Conservation (phyloP, 2,888 invertebrate genomes). For the Nebria brevicollis region DNA sequence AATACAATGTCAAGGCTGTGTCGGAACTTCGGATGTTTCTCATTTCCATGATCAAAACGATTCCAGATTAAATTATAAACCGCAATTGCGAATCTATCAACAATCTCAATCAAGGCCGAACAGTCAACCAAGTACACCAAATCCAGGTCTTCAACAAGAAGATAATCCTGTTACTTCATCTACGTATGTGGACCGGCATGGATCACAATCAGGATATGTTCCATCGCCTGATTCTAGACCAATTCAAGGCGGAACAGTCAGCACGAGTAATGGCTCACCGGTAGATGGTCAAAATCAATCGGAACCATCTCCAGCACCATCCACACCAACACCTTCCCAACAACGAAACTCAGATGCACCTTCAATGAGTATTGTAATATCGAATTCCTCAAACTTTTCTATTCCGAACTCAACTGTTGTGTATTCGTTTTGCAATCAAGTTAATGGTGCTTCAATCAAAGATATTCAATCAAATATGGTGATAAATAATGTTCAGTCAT, state of each 20-base stretch:
- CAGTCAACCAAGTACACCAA: conserved; percentile 66
- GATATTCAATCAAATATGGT: conserved; percentile 3
- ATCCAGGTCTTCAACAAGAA: conserved; percentile 67
- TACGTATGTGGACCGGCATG: conserved; percentile 70
- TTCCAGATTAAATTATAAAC: conserved; percentile 34
- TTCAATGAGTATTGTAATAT: conserved; percentile 61
- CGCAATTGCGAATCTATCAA: conserved; percentile 44
- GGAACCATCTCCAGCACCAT: conserved; percentile 71
- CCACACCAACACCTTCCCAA: conserved; percentile 65
- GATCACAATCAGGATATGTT: conserved; percentile 56
- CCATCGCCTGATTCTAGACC: conserved; percentile 74
- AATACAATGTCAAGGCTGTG: conserved; percentile 69
- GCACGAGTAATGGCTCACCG: conserved; percentile 83
- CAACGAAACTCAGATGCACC: conserved; percentile 64
- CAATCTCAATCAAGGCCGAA: conserved; percentile 62
- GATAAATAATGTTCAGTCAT: conserved; percentile 52
- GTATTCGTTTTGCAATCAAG: conserved; percentile 36
- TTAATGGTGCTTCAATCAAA: not conserved
- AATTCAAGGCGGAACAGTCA: conserved; percentile 85
- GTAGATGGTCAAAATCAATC: conserved; percentile 66
- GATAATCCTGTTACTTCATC: conserved; percentile 77
- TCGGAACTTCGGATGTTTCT: conserved; percentile 61
- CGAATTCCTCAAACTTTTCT: conserved; percentile 49
- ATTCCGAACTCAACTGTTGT: conserved; percentile 28
- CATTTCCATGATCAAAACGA: conserved; percentile 58